Evolutionary conservation across 1,140 invertebrate genomes (phyloP).

Genomic region (Harlomillsia oculata): DNA sequence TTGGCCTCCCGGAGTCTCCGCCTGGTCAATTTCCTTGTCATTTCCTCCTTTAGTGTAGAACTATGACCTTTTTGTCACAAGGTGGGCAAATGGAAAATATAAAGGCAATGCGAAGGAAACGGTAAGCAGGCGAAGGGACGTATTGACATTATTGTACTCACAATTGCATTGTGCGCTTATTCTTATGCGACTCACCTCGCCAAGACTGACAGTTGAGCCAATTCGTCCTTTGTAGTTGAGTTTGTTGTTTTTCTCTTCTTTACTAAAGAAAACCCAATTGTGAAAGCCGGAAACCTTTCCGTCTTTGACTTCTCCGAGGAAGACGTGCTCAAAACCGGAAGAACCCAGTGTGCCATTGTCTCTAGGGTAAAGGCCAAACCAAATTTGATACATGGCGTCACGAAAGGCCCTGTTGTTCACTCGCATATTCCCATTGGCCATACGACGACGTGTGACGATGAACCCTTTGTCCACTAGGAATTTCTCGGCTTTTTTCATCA

Average conservation of each 20-base stretch:
- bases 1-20: too few species aligned
- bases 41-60: too few species aligned
- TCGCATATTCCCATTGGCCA: conserved; percentile 13
- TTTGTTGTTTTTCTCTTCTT: conserved; percentile 55
- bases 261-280: conserved; percentile 77
- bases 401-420: conserved; percentile 49
- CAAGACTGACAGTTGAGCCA: conserved; percentile 55
- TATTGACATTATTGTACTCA: too few species aligned
- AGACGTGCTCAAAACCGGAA: conserved; percentile 77
- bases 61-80: too few species aligned
- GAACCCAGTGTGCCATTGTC: conserved; percentile 64
- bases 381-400: conserved; percentile 60
- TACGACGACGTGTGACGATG: conserved; percentile 11
- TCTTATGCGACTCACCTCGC: conserved; percentile 55
- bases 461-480: conserved; percentile 60
- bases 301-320: conserved; percentile 70
- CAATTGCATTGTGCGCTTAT: too few species aligned
- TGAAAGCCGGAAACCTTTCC: conserved; percentile 69
- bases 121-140: too few species aligned
- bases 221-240: conserved; percentile 72
- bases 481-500: conserved; percentile 62
- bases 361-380: conserved; percentile 71
- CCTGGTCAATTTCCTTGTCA: too few species aligned
- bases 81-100: too few species aligned
- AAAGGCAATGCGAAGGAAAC: too few species aligned